Conservation (phyloP, 2,113 vertebrate species). For the Paracanthobrama guichenoti region DNA sequence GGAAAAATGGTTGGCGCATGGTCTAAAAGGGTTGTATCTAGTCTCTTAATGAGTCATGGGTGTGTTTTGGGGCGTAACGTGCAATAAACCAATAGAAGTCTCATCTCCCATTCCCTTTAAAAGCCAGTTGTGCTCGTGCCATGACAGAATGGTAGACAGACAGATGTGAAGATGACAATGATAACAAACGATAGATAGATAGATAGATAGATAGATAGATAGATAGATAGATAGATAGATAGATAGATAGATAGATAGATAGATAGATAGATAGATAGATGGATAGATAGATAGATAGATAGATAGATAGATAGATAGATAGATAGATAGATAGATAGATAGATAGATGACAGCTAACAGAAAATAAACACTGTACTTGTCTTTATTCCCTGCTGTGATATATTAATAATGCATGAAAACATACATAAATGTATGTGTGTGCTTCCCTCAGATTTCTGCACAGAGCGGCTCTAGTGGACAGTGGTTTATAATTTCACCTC, state of each 20-base stretch:
- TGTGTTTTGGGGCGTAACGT: too few species aligned
- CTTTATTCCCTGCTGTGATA: not conserved
- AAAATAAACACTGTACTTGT: not conserved
- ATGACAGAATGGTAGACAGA: fast-evolving
- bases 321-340: not conserved
- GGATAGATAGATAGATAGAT: not conserved
- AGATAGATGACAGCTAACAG: not conserved
- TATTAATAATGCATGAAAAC: slow-evolving; percentile 11
- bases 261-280: not conserved
- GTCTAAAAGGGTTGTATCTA: too few species aligned
- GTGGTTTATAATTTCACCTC: not conserved
- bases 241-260: not conserved
- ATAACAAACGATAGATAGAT: not conserved
- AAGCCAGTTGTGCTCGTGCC: too few species aligned
- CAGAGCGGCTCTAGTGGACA: not conserved
- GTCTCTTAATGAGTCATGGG: too few species aligned
- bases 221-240: not conserved
- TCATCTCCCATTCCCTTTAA: too few species aligned
- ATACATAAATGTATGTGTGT: not conserved
- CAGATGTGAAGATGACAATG: fast-evolving
- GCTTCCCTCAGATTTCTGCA: not conserved
- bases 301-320: not conserved
- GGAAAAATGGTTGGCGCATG: too few species aligned
- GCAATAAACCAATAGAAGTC: too few species aligned
- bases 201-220: not conserved